These are phyloP conservation scores for Anniella stebbinsi DNA, from an alignment of 2,797 vertebrate genomes.

Conservation along the genomic window DNA sequence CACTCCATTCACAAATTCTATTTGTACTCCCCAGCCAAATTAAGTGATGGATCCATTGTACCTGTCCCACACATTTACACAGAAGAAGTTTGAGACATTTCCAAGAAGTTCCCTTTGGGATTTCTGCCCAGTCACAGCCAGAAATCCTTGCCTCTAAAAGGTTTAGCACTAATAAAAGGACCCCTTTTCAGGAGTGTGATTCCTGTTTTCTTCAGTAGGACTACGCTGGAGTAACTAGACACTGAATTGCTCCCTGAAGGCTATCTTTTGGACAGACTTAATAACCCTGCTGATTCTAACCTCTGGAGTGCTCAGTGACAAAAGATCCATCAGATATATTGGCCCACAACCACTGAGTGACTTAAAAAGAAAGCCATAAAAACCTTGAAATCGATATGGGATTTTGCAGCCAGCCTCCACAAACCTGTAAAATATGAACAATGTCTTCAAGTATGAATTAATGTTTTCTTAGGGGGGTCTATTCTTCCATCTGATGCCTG, in stretches of 20 bases:
- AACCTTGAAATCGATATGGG: constrained; percentile 41
- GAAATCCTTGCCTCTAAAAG: neutral
- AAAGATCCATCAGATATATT: constrained; percentile 24
- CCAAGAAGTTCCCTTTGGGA: neutral
- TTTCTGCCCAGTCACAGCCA: neutral
- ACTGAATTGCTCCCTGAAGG: neutral
- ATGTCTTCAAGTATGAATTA: neutral
- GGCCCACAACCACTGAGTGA: neutral
- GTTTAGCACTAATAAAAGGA: neutral
- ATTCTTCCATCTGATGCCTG: neutral
- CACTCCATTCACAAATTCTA: neutral
- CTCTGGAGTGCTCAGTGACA: neutral
- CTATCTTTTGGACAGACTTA: constrained; percentile 10
- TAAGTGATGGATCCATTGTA: neutral
- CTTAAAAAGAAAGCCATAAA: constrained; percentile 37
- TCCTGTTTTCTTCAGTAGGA: neutral
- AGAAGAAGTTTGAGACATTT: neutral
- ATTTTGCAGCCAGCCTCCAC: constrained; percentile 9
- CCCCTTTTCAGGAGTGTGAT: neutral
- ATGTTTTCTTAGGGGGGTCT: neutral
- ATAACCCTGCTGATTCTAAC: constrained; percentile 36
- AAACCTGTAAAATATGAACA: constrained; percentile 39
- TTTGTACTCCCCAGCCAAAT: too few relatives aligned
- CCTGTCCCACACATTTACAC: neutral
- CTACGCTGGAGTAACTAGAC: neutral